phyloP scores from a whole-genome alignment of 2,797 vertebrate species.

The Sparus aurata region DNA sequence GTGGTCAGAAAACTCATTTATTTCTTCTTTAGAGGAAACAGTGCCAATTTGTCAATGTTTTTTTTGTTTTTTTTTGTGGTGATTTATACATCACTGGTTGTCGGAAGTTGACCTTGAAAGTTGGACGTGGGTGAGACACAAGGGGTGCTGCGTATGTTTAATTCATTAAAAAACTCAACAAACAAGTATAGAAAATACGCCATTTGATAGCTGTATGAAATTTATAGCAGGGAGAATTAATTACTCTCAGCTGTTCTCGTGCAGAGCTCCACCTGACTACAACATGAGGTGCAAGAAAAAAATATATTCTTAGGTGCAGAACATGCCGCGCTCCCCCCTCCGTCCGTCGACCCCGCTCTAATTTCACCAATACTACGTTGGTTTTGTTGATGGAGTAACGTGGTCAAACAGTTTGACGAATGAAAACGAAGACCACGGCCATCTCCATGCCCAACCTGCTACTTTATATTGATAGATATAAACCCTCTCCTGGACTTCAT shows the following conservation, averaged over 20 bases:
- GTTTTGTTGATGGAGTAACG: conserved; percentile 70
- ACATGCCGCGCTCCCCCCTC: conserved; percentile 30
- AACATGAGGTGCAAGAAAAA: not conserved
- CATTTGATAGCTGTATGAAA: not conserved
- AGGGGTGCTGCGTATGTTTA: not conserved
- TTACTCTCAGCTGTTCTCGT: not conserved
- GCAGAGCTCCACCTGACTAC: conserved; percentile 1
- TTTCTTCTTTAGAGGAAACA: not conserved
- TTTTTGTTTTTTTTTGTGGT: not conserved
- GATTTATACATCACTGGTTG: conserved; percentile 19
- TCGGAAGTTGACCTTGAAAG: not conserved
- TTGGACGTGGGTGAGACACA: not conserved
- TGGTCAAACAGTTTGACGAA: conserved; percentile 72
- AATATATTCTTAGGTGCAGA: conserved; percentile 57
- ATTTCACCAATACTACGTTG: conserved; percentile 62
- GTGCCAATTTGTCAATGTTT: not conserved
- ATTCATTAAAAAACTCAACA: not conserved
- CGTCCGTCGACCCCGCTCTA: conserved; percentile 71
- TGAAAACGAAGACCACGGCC: conserved; percentile 69
- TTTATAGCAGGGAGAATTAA: not conserved
- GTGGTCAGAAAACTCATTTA: not conserved
- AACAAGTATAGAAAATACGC: not conserved
- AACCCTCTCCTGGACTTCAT: conserved; percentile 86
- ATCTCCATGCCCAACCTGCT: conserved; percentile 76
- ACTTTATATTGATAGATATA: conserved; percentile 86